phyloP scores from a whole-genome alignment of 2,888 invertebrate species.

The Bruchidius siliquastri region DNA sequence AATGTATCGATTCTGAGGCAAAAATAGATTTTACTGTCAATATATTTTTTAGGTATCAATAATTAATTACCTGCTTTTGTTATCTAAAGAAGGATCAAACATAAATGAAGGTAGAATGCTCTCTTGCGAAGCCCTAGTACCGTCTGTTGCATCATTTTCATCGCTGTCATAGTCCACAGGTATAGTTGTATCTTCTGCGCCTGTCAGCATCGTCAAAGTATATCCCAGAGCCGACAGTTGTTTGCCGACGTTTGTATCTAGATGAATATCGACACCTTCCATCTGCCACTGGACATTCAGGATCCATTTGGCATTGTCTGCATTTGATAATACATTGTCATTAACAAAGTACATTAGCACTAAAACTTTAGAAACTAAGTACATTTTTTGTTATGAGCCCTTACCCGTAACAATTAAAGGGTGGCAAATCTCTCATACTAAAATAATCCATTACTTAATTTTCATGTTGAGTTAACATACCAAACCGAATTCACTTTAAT shows the following conservation, averaged over 20 bases:
- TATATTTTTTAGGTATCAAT: too few relatives aligned
- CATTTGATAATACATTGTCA: constrained; percentile 14
- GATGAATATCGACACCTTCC: constrained; percentile 96
- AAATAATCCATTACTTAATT: too few relatives aligned
- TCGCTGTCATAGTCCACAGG: constrained; percentile 71
- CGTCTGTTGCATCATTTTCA: constrained; percentile 66
- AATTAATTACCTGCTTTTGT: constrained; percentile 56
- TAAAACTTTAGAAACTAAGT: too few relatives aligned
- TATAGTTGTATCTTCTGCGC: constrained; percentile 65
- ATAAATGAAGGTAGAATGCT: constrained; percentile 79
- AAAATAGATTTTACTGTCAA: too few relatives aligned
- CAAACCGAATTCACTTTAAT: too few relatives aligned
- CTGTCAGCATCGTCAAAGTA: constrained; percentile 92
- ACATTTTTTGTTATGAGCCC: too few relatives aligned
- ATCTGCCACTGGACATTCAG: constrained; percentile 98
- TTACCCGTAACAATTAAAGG: too few relatives aligned
- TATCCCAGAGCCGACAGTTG: constrained; percentile 90
- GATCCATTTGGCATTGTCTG: constrained; percentile 96
- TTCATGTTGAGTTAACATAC: too few relatives aligned
- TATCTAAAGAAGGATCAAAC: constrained; percentile 73
- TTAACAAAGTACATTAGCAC: background rate
- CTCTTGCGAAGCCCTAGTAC: constrained; percentile 61
- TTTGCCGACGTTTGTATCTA: constrained; percentile 94
- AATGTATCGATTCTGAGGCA: too few relatives aligned
- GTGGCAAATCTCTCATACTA: too few relatives aligned